A percentile compares a stretch with the other conserved stretches of the same genome.
Evolutionary conservation across 2,888 invertebrate genomes (phyloP).

Genomic region (Uloborus plumipes): DNA sequence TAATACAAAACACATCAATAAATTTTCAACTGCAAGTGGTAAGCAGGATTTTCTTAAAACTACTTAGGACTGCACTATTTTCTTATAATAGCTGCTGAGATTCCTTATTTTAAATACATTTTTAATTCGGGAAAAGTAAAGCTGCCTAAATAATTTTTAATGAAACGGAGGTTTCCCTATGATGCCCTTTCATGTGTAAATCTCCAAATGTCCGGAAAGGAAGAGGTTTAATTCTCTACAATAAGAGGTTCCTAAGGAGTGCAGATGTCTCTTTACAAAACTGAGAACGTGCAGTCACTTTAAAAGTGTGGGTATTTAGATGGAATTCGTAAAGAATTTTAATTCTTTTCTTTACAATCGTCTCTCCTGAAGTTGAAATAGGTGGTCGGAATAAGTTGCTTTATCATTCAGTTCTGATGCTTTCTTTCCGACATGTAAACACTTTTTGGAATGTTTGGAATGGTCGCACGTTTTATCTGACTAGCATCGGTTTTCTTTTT

Average conservation of each 20-base stretch:
- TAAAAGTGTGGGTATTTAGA: constrained; percentile 19
- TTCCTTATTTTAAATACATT: too few species aligned
- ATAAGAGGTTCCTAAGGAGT: constrained; percentile 7
- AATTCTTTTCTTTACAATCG: constrained; percentile 20
- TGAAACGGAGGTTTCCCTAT: too few species aligned
- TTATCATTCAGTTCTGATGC: not conserved
- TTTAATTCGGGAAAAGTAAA: too few species aligned
- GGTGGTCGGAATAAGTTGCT: constrained; percentile 4
- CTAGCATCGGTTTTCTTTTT: not conserved
- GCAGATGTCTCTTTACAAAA: constrained; percentile 1
- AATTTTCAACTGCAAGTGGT: too few species aligned
- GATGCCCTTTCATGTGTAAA: too few species aligned
- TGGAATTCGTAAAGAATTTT: not conserved
- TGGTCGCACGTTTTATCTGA: constrained; percentile 28
- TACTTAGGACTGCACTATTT: too few species aligned
- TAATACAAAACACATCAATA: too few species aligned
- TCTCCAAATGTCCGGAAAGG: not conserved
- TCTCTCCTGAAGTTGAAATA: not conserved
- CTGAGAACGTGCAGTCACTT: constrained; percentile 8
- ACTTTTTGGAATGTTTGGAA: constrained; percentile 6
- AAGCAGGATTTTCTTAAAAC: too few species aligned
- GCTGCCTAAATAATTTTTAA: too few species aligned
- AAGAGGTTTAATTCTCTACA: not conserved
- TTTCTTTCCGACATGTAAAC: constrained; percentile 11
- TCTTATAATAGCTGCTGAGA: too few species aligned